Conservation (phyloP, 2,888 invertebrate species). For the Sphecodes monilicornis region DNA sequence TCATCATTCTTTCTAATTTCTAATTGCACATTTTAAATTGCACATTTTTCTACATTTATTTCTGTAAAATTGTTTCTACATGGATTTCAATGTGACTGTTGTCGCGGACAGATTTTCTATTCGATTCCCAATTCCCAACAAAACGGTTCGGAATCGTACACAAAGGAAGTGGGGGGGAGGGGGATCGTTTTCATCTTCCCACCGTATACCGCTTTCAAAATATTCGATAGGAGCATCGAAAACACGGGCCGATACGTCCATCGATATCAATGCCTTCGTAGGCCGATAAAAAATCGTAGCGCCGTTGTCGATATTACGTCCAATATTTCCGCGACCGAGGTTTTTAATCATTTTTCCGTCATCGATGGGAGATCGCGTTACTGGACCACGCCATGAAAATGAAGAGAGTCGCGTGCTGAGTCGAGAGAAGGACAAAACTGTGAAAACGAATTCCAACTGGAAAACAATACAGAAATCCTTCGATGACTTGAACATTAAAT, state of each 20-base stretch:
- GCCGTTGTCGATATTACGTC: background rate
- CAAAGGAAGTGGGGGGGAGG: background rate
- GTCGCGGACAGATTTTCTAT: background rate
- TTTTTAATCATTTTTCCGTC: conserved; percentile 4
- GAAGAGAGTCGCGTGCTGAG: background rate
- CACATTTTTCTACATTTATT: background rate
- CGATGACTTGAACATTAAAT: too few relatives aligned
- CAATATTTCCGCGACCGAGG: background rate
- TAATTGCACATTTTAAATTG: background rate
- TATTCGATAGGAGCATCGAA: background rate
- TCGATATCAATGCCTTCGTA: background rate
- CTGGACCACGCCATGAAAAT: background rate
- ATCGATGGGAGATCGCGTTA: background rate
- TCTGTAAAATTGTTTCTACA: background rate
- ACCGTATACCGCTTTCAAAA: background rate
- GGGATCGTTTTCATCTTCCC: background rate
- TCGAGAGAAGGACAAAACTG: background rate
- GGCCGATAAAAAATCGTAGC: background rate
- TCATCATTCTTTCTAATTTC: background rate
- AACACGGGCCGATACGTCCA: background rate
- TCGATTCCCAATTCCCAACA: background rate
- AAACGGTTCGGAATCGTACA: background rate
- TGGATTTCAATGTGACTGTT: background rate
- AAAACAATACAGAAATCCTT: too few relatives aligned
- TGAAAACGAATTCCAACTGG: background rate